These are phyloP conservation scores for Myopa testacea DNA, from an alignment of 2,888 invertebrate genomes.

Conservation along the genomic window DNA sequence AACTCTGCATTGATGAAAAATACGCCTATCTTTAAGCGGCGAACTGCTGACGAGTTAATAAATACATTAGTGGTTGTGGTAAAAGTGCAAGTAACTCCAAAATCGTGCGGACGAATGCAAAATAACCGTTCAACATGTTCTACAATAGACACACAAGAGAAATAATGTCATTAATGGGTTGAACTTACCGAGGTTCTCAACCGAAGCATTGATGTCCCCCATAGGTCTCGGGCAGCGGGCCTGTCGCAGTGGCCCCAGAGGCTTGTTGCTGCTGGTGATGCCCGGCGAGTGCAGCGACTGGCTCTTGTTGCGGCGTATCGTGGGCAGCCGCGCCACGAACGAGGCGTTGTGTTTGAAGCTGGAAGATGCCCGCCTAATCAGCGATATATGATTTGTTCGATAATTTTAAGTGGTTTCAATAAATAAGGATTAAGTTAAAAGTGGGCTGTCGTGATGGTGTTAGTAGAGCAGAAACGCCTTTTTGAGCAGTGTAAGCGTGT, in stretches of 20 bases:
- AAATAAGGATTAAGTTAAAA: conserved; percentile 36
- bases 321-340: conserved; percentile 90
- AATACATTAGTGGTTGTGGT: background rate
- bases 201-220: conserved; percentile 79
- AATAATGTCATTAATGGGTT: too few relatives aligned
- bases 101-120: background rate
- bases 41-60: too few relatives aligned
- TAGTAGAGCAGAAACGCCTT: conserved; percentile 27
- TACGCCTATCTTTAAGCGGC: too few relatives aligned
- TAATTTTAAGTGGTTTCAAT: conserved; percentile 50
- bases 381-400: conserved; percentile 57
- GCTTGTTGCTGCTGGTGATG: conserved; percentile 59
- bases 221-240: conserved; percentile 73
- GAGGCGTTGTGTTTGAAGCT: conserved; percentile 95
- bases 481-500: conserved; percentile 12
- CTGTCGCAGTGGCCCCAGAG: conserved; percentile 54
- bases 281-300: conserved; percentile 81
- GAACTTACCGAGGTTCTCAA: conserved; percentile 78
- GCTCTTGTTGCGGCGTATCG: conserved; percentile 85
- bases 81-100: background rate
- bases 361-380: conserved; percentile 77
- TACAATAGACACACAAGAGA: too few relatives aligned
- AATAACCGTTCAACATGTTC: too few relatives aligned
- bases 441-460: conserved; percentile 32
- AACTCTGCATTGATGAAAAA: too few relatives aligned